Conservation (phyloP, 2,797 vertebrate species). For the Otolemur crassicaudatus region DNA sequence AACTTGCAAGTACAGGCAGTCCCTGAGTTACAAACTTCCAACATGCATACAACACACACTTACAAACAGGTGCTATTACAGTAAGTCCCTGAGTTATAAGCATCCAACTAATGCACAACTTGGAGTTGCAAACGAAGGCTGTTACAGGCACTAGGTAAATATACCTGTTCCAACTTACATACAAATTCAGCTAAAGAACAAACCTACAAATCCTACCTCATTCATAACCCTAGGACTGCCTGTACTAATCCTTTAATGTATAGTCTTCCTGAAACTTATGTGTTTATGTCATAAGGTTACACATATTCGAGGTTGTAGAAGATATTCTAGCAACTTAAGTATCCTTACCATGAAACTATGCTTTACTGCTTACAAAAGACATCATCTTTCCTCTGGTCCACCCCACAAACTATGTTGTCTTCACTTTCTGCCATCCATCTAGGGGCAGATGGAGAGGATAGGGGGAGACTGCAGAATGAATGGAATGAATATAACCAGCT, state of each 20-base stretch:
- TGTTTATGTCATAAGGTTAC: neutral
- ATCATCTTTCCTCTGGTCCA: neutral
- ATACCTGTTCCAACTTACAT: too few relatives aligned
- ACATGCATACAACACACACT: too few relatives aligned
- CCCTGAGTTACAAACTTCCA: too few relatives aligned
- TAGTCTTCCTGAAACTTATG: neutral
- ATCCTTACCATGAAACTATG: neutral
- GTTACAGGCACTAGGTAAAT: too few relatives aligned
- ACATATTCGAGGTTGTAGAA: neutral
- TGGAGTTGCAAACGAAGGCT: too few relatives aligned
- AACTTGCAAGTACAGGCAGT: neutral
- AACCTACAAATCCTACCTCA: too few relatives aligned
- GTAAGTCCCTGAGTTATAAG: too few relatives aligned
- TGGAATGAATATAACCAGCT: neutral
- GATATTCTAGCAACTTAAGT: neutral
- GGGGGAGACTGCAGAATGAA: neutral
- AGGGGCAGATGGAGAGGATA: neutral
- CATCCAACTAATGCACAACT: too few relatives aligned
- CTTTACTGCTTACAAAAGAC: neutral
- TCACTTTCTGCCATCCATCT: neutral
- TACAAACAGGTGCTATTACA: too few relatives aligned
- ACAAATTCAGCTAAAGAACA: too few relatives aligned
- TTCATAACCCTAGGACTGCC: too few relatives aligned
- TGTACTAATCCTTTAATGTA: neutral
- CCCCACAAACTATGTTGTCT: neutral